phyloP scores from a whole-genome alignment of 2,888 invertebrate genomes.

The Theristus sp. region DNA sequence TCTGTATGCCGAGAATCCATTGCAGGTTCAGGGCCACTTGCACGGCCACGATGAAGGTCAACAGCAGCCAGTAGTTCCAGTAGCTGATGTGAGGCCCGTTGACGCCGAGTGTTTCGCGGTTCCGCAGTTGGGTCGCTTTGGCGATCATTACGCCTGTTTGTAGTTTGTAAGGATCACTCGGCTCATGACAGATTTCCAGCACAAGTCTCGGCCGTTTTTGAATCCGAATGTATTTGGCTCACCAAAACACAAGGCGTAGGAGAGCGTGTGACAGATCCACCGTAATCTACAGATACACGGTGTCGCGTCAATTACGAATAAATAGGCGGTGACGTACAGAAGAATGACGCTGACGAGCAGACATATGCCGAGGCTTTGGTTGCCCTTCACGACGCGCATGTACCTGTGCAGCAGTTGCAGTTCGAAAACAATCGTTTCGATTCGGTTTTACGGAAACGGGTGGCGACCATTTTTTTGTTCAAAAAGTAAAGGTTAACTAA shows the following conservation, averaged over 20 bases:
- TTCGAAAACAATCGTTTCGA: no score
- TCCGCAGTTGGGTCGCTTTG: slow-evolving; percentile 17
- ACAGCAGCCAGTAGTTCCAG: slow-evolving; percentile 27
- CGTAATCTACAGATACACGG: slow-evolving; percentile 11
- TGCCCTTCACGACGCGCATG: slow-evolving; percentile 18
- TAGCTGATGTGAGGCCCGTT: slow-evolving; percentile 17
- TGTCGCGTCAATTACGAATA: slow-evolving; percentile 22
- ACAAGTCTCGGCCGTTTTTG: slow-evolving; percentile 10
- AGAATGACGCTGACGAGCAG: slow-evolving; percentile 21
- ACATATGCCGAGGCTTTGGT: slow-evolving; percentile 25
- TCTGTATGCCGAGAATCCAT: slow-evolving; percentile 1
- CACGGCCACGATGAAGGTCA: slow-evolving; percentile 24
- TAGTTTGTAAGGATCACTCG: no score
- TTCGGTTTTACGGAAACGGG: no score
- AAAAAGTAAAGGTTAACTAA: no score
- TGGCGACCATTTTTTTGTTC: no score
- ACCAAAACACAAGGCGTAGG: slow-evolving; percentile 24
- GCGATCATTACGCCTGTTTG: slow-evolving; percentile 8
- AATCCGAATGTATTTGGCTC: no score
- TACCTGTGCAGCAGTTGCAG: no score
- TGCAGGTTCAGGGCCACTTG: slow-evolving; percentile 18
- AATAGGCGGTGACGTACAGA: slow-evolving; percentile 20
- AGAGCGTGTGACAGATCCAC: slow-evolving; percentile 17
- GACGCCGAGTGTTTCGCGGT: background rate
- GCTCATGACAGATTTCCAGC: no score